Evolutionary conservation across 2,113 vertebrate genomes (phyloP).

Genomic region (Crypturellus undulatus): DNA sequence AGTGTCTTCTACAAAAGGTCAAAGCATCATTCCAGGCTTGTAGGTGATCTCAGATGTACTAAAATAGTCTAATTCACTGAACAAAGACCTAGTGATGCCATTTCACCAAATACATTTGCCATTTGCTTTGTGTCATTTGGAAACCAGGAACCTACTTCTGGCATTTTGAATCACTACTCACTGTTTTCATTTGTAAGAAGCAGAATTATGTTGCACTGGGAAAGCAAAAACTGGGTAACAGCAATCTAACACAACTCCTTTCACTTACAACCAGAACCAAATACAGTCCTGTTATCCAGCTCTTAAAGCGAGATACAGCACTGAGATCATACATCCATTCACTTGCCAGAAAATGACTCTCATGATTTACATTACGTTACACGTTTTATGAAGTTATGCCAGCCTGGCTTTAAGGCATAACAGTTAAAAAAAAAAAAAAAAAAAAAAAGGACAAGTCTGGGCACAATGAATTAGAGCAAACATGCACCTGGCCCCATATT

Average conservation of each 20-base stretch:
- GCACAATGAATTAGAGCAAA: background rate
- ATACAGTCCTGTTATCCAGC: background rate
- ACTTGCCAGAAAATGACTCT: background rate
- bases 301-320: background rate
- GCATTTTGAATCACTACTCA: background rate
- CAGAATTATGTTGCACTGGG: background rate
- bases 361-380: background rate
- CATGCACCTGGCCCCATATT: background rate
- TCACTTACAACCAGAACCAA: background rate
- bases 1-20: constrained; percentile 44
- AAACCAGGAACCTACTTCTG: background rate
- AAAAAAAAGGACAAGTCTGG: background rate
- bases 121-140: background rate
- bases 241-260: background rate
- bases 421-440: background rate
- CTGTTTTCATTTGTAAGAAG: background rate
- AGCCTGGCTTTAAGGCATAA: background rate
- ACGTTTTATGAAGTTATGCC: background rate
- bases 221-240: background rate
- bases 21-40: constrained; percentile 22
- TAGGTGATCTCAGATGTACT: constrained; percentile 52
- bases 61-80: constrained; percentile 33
- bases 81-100: constrained; percentile 2
- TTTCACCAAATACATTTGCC: background rate
- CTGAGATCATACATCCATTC: background rate